These are phyloP conservation scores for Gavia stellata DNA, from an alignment of 2,113 vertebrate species.

Conservation along the genomic window DNA sequence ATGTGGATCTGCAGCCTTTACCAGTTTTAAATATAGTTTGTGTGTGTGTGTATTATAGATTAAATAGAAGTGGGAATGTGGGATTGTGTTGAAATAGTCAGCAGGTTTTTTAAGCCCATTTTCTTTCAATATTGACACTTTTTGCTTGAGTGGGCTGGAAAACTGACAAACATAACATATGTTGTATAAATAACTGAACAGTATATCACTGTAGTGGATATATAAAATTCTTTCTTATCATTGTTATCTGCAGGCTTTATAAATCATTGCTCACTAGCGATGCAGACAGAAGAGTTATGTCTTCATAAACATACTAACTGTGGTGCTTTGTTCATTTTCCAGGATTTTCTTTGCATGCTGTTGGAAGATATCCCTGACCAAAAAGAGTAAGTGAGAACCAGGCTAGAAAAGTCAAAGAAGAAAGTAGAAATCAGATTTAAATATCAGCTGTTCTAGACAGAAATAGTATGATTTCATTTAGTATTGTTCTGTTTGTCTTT, in stretches of 20 bases:
- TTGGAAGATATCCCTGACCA: slow-evolving; percentile 83
- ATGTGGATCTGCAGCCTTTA: not conserved
- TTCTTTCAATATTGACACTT: not conserved
- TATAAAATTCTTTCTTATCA: not conserved
- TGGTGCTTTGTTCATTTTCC: slow-evolving; percentile 54
- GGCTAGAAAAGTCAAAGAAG: not conserved
- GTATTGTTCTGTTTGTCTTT: not conserved
- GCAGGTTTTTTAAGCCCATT: slow-evolving; percentile 3
- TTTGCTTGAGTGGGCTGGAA: not conserved
- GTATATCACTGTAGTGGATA: not conserved
- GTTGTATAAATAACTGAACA: not conserved
- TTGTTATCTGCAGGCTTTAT: not conserved
- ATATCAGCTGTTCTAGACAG: not conserved
- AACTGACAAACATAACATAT: not conserved
- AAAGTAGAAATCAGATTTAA: not conserved
- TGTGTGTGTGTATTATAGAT: not conserved
- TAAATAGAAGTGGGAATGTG: not conserved
- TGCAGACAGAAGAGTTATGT: not conserved
- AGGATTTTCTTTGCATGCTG: slow-evolving; percentile 93
- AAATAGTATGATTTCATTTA: not conserved
- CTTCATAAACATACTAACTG: not conserved
- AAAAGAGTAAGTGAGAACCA: slow-evolving; percentile 74
- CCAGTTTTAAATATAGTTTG: not conserved
- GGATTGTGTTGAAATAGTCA: slow-evolving; percentile 2
- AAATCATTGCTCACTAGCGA: not conserved